Evolutionary conservation across 2,797 vertebrate genomes (phyloP).

Genomic region (Picus viridis): DNA sequence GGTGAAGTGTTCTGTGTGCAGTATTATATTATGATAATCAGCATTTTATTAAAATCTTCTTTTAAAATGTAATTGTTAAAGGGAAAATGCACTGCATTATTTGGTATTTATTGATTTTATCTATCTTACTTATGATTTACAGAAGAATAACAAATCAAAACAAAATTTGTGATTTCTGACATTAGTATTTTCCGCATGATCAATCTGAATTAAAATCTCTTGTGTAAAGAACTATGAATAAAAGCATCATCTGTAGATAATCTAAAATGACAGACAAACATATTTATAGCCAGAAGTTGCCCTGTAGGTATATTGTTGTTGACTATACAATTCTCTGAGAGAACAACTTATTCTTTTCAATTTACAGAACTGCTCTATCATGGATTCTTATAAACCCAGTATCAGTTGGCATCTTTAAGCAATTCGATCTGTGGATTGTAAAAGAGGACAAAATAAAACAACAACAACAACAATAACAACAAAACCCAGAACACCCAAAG

Average conservation of each 20-base stretch:
- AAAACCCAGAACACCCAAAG: too few relatives aligned
- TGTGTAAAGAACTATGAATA: background rate
- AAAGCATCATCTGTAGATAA: background rate
- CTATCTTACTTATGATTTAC: background rate
- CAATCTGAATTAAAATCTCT: background rate
- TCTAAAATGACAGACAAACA: constrained; percentile 11
- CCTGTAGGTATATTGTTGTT: background rate
- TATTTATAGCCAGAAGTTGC: background rate
- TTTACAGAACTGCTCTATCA: background rate
- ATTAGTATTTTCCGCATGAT: background rate
- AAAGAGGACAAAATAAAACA: too few relatives aligned
- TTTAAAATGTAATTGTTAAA: background rate
- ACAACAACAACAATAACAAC: too few relatives aligned
- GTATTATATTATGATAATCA: background rate
- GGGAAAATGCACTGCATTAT: background rate
- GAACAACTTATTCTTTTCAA: background rate
- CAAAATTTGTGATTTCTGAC: background rate
- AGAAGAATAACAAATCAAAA: too few relatives aligned
- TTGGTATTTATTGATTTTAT: background rate
- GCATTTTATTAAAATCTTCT: background rate
- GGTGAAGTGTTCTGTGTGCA: background rate
- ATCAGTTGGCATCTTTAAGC: background rate
- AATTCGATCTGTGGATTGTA: too few relatives aligned
- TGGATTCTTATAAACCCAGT: background rate
- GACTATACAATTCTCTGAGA: background rate